Percentiles rank a stretch among this genome's conserved stretches.
phyloP scores from a whole-genome alignment of 1,140 invertebrate species.

The Drosophila oshimai region DNA sequence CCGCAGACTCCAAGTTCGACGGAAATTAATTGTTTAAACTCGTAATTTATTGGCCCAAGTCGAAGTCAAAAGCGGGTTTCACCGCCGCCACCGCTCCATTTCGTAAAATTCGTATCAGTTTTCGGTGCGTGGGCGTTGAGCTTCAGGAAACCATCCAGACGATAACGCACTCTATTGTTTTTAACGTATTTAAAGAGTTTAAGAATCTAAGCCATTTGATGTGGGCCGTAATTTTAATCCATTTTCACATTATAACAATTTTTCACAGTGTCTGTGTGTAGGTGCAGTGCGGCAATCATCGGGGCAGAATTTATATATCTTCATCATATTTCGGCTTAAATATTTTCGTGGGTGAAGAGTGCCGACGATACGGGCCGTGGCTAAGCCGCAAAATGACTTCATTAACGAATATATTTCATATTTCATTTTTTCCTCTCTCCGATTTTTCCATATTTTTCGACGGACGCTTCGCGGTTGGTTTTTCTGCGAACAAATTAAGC shows the following conservation, averaged over 20 bases:
- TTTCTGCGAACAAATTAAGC: slow-evolving; percentile 77
- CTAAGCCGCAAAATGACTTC: slow-evolving; percentile 80
- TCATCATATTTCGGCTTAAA: slow-evolving; percentile 17
- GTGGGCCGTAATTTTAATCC: slow-evolving; percentile 24
- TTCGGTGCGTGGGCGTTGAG: slow-evolving; percentile 32
- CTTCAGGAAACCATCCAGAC: slow-evolving; percentile 57
- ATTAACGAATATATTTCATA: slow-evolving; percentile 72
- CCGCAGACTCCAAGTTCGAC: slow-evolving; percentile 22
- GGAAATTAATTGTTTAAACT: slow-evolving; percentile 75
- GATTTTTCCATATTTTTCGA: slow-evolving; percentile 12
- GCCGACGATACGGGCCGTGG: slow-evolving; percentile 30
- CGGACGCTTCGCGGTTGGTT: slow-evolving; percentile 10
- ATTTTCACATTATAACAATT: slow-evolving; percentile 16
- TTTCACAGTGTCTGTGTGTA: slow-evolving; percentile 22
- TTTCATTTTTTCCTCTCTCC: slow-evolving; percentile 1
- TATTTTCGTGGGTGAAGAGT: slow-evolving; percentile 33
- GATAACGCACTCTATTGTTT: slow-evolving; percentile 37
- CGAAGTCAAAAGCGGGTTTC: slow-evolving; percentile 27
- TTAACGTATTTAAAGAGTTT: slow-evolving; percentile 29
- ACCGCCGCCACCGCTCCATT: too few species aligned
- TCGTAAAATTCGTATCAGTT: slow-evolving; percentile 26
- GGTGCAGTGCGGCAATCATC: slow-evolving; percentile 35
- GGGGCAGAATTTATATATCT: slow-evolving; percentile 32
- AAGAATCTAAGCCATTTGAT: slow-evolving; percentile 43
- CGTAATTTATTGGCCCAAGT: slow-evolving; percentile 67